Conservation (phyloP, 1,140 invertebrate genomes). For the Plutomurus gul region DNA sequence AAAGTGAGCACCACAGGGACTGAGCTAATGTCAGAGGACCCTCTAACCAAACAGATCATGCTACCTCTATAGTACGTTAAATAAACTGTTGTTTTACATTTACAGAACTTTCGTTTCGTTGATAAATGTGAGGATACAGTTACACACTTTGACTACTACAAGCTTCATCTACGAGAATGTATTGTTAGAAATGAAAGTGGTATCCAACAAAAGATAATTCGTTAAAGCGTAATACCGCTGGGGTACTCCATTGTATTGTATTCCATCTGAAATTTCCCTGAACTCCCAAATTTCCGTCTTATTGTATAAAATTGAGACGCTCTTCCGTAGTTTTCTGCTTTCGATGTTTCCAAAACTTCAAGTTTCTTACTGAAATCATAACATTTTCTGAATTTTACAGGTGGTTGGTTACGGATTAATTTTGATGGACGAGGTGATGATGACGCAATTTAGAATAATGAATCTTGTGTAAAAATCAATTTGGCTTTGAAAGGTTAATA, state of each 20-base stretch:
- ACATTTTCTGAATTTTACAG: neutral
- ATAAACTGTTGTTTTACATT: too few relatives aligned
- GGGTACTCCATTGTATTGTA: neutral
- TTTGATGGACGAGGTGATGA: neutral
- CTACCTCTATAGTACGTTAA: too few relatives aligned
- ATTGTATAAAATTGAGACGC: neutral
- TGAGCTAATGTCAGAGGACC: too few relatives aligned
- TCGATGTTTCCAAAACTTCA: neutral
- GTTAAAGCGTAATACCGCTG: conserved; percentile 44
- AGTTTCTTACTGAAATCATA: neutral
- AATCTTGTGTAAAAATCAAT: neutral
- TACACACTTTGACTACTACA: neutral
- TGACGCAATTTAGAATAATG: neutral
- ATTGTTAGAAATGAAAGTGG: neutral
- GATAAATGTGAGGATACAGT: neutral
- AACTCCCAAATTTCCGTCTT: neutral
- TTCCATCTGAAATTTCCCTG: neutral
- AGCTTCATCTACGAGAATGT: neutral
- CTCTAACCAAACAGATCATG: too few relatives aligned
- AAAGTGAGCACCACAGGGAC: too few relatives aligned
- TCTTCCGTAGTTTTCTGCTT: conserved; percentile 26
- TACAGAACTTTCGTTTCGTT: too few relatives aligned
- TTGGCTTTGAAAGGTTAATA: too few relatives aligned
- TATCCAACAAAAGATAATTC: conserved; percentile 1
- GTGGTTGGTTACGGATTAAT: conserved; percentile 14